These are phyloP conservation scores for Achatina immaculata DNA, from an alignment of 1,140 invertebrate species.

Conservation along the genomic window DNA sequence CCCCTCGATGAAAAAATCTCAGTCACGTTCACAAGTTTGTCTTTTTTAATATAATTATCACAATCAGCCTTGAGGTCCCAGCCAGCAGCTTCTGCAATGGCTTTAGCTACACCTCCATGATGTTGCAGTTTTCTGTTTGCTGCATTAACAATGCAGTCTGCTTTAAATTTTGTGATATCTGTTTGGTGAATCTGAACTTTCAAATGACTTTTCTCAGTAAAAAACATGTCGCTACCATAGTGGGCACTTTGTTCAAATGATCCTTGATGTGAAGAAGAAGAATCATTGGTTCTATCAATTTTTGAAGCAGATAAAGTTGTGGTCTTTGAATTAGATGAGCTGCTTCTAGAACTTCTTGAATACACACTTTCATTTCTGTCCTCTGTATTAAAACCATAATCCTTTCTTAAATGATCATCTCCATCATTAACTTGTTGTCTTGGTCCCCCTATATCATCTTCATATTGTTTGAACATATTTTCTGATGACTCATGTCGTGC, in stretches of 20 bases:
- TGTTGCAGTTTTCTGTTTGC: conserved; percentile 83
- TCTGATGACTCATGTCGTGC: background rate
- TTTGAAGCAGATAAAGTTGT: too few relatives aligned
- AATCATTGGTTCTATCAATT: too few relatives aligned
- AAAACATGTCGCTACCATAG: background rate
- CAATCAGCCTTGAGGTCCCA: conserved; percentile 43
- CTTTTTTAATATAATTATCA: conserved; percentile 40
- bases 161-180: conserved; percentile 86
- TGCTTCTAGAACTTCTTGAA: too few relatives aligned
- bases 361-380: too few relatives aligned
- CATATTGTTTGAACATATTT: too few relatives aligned
- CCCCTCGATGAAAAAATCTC: conserved; percentile 45
- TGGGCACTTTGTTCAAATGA: too few relatives aligned
- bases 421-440: too few relatives aligned
- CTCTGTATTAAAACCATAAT: too few relatives aligned
- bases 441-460: too few relatives aligned
- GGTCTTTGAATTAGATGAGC: too few relatives aligned
- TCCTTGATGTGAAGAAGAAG: too few relatives aligned
- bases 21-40: conserved; percentile 43
- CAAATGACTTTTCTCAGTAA: conserved; percentile 19
- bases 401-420: too few relatives aligned
- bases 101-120: conserved; percentile 87
- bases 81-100: conserved; percentile 74
- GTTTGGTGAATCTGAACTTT: conserved; percentile 70
- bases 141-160: conserved; percentile 92